Evolutionary conservation across 2,113 vertebrate species (phyloP), one percentile per base, ranked within the genome.

Genomic region (Alaudala cheleensis): DNA sequence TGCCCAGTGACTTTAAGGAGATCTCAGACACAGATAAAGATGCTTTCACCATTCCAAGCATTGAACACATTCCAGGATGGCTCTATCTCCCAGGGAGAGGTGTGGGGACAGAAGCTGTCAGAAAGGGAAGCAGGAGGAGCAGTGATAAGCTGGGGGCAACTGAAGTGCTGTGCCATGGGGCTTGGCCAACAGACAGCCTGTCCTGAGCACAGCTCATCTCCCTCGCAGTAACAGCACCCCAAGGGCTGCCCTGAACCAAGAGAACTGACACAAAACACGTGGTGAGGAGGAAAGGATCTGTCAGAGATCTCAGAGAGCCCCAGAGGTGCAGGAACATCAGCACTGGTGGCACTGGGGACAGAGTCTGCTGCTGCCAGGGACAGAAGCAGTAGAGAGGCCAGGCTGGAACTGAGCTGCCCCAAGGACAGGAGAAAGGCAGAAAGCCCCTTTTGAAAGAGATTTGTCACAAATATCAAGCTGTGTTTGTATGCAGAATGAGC

Each of bases 11-110:
- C 34, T 56, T 50, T 8, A 53, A n/a, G 23, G n/a, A 88, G 45
- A 49, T 70, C 25, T 72, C 9, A 0, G 29, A 57, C 1, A 5
- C 0, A 3, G 28, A 71, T 0, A 5, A 25, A 73, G 71, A 51
- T 0, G 4, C 18, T 61, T 81, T 66, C 2, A 0, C 28, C 60
- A 58, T 31, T 62, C 25, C 77, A 50, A 42, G 49, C 51, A 9
- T 4, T 45, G 42, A 22, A 40, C 28, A 22, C 0, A 0, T 33
- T 70, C 49, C 56, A 73, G 50, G 64, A 33, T 11, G n/a, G 47
- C 17, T 91, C 62, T 40, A 1, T 42, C n/a, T 45, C 21, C 18
- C 33, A n/a, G 37, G 47, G n/a, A 71, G 47, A 62, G 5, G 1
- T 49, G 44, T 20, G 3, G 42, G 76, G 72, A n/a, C 54, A 73